These are phyloP conservation scores for Coreoperca whiteheadi DNA, from an alignment of 2,113 vertebrate species.

Conservation along the genomic window DNA sequence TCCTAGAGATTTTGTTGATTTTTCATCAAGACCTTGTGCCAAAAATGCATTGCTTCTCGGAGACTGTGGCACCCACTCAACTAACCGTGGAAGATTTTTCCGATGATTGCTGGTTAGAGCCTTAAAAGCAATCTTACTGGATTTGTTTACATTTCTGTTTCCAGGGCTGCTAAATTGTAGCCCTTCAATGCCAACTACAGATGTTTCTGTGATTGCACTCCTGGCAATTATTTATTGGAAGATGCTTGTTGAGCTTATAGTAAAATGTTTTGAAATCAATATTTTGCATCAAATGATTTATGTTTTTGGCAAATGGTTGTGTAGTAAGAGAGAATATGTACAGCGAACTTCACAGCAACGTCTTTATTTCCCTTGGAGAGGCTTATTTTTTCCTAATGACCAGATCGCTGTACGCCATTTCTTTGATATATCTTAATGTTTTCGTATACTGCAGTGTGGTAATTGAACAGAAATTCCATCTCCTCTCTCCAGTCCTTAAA, in stretches of 20 bases:
- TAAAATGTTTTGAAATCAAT: constrained; percentile 33
- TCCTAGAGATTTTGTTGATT: constrained; percentile 8
- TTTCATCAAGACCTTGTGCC: constrained; percentile 1
- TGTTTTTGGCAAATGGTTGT: constrained; percentile 14
- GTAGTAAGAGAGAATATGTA: background rate
- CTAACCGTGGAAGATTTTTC: background rate
- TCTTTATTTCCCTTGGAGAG: background rate
- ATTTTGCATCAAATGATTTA: constrained; percentile 27
- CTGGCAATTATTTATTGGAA: constrained; percentile 20
- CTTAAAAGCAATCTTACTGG: constrained; percentile 5
- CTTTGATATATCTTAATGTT: constrained; percentile 13
- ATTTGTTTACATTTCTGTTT: constrained; percentile 17
- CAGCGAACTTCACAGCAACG: background rate
- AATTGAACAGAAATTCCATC: constrained; percentile 9
- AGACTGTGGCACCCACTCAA: constrained; percentile 3
- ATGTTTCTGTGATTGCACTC: constrained; percentile 24
- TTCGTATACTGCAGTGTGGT: background rate
- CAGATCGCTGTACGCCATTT: background rate
- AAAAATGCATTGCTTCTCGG: constrained; percentile 9
- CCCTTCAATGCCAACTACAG: constrained; percentile 9
- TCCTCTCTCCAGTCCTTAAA: background rate
- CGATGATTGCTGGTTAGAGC: constrained; percentile 24
- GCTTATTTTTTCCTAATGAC: background rate
- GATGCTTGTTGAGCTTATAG: background rate
- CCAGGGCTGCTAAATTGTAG: constrained; percentile 27